A percentile compares a stretch with the other conserved stretches of the same genome.
phyloP scores from a whole-genome alignment of 30 jellyfish, hydroid and myxozoan species.

The Hydractinia echinata region DNA sequence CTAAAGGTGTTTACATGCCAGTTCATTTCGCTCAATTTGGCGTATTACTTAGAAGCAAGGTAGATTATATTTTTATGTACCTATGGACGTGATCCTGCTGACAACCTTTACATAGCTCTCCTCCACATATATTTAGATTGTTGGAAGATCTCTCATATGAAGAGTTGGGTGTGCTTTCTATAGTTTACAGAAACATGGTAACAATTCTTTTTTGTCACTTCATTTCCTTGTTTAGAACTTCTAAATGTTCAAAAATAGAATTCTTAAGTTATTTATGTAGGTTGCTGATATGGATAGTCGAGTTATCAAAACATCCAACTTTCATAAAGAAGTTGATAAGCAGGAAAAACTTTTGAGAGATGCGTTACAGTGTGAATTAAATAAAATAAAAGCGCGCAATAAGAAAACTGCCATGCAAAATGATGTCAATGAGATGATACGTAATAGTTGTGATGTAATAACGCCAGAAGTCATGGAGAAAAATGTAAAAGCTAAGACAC shows the following conservation, averaged over 20 bases:
- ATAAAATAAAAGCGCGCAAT: not conserved
- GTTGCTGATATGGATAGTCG: constrained; percentile 35
- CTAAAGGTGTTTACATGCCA: constrained; percentile 40
- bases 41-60: constrained; percentile 64
- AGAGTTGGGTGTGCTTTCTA: constrained; percentile 39
- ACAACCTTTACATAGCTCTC: not conserved
- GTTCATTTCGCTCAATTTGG: constrained; percentile 51
- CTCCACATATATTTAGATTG: constrained; percentile 21
- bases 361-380: not conserved
- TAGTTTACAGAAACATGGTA: constrained; percentile 54
- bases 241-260: not conserved
- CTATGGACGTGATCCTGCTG: not conserved
- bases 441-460: too few relatives aligned
- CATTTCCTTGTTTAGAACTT: not conserved
- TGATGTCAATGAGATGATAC: too few relatives aligned
- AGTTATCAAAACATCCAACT: constrained; percentile 2
- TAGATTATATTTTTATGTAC: not conserved
- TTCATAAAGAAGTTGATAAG: not conserved
- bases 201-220: not conserved
- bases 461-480: too few relatives aligned
- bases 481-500: too few relatives aligned
- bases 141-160: constrained; percentile 60
- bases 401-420: too few relatives aligned
- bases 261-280: not conserved
- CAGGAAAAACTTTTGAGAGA: not conserved